Conservation (phyloP, 1,140 invertebrate species). For the Pteromalus puparum region DNA sequence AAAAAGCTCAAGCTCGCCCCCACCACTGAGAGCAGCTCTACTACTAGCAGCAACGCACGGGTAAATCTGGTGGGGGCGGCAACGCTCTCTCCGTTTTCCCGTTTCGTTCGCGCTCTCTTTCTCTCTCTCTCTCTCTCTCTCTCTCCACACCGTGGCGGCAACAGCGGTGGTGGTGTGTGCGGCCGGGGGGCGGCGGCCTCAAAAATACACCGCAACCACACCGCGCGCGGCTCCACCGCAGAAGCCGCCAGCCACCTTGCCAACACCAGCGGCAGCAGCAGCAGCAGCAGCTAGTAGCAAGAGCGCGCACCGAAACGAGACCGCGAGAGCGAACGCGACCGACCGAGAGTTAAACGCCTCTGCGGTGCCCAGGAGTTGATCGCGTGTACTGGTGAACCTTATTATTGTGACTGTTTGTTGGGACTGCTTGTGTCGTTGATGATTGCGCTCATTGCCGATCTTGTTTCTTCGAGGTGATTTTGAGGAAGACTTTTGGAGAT, state of each 20-base stretch:
- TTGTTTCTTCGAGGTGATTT: too few species aligned
- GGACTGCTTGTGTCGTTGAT: too few species aligned
- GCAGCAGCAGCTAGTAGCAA: slow-evolving; percentile 71
- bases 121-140: neutral
- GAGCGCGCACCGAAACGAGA: slow-evolving; percentile 70
- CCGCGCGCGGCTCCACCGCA: slow-evolving; percentile 75
- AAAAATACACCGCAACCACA: slow-evolving; percentile 77
- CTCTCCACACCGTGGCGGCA: neutral
- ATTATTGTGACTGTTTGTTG: neutral
- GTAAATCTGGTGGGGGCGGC: slow-evolving; percentile 42
- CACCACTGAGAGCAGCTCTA: slow-evolving; percentile 55
- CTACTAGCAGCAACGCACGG: neutral
- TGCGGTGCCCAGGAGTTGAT: neutral
- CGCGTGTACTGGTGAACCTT: neutral
- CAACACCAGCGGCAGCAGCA: slow-evolving; percentile 16
- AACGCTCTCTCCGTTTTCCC: slow-evolving; percentile 37
- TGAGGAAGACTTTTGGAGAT: slow-evolving; percentile 14
- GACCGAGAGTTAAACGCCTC: neutral
- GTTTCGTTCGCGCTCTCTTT: slow-evolving; percentile 36
- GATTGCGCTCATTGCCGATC: neutral
- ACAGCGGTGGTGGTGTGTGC: slow-evolving; percentile 60
- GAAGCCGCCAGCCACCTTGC: slow-evolving; percentile 74
- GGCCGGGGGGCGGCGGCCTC: slow-evolving; percentile 74
- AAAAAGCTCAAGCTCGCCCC: slow-evolving; percentile 57
- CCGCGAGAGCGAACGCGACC: slow-evolving; percentile 55